phyloP scores from a whole-genome alignment of 1,140 invertebrate genomes.

The Macrobrachium nipponense region DNA sequence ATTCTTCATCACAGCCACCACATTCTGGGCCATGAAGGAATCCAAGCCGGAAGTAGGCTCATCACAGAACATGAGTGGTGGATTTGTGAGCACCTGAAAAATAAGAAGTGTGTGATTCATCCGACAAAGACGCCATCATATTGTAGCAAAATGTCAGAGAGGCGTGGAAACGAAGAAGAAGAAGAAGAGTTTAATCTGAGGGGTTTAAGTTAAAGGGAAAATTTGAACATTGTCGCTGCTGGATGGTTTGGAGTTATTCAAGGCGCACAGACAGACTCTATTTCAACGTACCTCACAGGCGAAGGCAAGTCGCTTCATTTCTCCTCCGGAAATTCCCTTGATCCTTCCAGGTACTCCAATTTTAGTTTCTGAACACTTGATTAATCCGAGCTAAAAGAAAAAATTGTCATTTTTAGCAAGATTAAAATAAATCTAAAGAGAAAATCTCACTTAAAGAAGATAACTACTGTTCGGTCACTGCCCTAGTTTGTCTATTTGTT shows the following conservation, averaged over 20 bases:
- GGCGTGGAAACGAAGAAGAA: too few relatives aligned
- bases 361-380: conserved; percentile 88
- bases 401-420: not conserved
- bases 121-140: not conserved
- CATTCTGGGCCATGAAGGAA: conserved; percentile 91
- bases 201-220: too few relatives aligned
- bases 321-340: conserved; percentile 95
- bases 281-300: conserved; percentile 83
- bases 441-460: too few relatives aligned
- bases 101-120: conserved; percentile 33
- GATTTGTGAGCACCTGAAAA: conserved; percentile 89
- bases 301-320: conserved; percentile 94
- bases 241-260: too few relatives aligned
- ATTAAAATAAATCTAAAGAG: too few relatives aligned
- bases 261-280: too few relatives aligned
- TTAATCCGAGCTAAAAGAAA: conserved; percentile 76
- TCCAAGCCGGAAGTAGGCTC: conserved; percentile 95
- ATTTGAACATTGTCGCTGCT: too few relatives aligned
- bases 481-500: too few relatives aligned
- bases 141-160: too few relatives aligned
- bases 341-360: conserved; percentile 83
- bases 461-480: too few relatives aligned
- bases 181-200: too few relatives aligned
- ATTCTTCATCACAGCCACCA: conserved; percentile 81
- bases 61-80: conserved; percentile 95